phyloP scores from a whole-genome alignment of 2,113 vertebrate species.

The Centropristis striata region DNA sequence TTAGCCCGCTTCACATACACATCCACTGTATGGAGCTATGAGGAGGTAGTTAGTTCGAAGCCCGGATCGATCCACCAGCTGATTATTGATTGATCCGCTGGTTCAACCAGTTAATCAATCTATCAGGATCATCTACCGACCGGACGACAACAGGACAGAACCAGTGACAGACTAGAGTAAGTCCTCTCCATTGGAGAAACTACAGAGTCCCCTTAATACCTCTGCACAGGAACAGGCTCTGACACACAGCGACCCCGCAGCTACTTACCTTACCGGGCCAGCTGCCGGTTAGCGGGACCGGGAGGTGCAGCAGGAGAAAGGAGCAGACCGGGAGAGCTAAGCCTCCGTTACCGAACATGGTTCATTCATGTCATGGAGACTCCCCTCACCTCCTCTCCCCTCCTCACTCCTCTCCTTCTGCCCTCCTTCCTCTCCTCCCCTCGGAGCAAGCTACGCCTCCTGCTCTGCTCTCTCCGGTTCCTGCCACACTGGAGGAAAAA shows the following conservation, averaged over 20 bases:
- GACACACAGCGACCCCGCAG: conserved; percentile 6
- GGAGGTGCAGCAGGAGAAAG: conserved; percentile 65
- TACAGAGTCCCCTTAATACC: neutral
- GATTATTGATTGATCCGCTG: neutral
- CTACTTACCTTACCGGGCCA: conserved; percentile 69
- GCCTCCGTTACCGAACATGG: conserved; percentile 77
- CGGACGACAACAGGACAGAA: neutral
- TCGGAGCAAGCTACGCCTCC: conserved; percentile 49
- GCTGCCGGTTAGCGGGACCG: conserved; percentile 47
- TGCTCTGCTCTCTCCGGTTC: no score
- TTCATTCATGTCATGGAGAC: conserved; percentile 75
- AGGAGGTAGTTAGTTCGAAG: neutral
- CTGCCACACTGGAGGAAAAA: no score
- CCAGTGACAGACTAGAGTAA: conserved; percentile 34
- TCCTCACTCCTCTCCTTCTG: conserved; percentile 23
- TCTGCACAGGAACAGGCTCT: neutral
- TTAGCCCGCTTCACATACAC: conserved; percentile 26
- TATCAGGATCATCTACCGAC: neutral
- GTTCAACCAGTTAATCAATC: no score
- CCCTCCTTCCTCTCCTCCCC: conserved; percentile 46
- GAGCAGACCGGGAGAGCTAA: conserved; percentile 69
- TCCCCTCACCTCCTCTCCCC: conserved; percentile 46
- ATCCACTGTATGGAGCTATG: neutral
- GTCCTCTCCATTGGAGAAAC: neutral
- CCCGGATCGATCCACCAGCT: neutral